Evolutionary conservation across 2,113 vertebrate species (phyloP).

Genomic region (Anser brachyrhynchus): DNA sequence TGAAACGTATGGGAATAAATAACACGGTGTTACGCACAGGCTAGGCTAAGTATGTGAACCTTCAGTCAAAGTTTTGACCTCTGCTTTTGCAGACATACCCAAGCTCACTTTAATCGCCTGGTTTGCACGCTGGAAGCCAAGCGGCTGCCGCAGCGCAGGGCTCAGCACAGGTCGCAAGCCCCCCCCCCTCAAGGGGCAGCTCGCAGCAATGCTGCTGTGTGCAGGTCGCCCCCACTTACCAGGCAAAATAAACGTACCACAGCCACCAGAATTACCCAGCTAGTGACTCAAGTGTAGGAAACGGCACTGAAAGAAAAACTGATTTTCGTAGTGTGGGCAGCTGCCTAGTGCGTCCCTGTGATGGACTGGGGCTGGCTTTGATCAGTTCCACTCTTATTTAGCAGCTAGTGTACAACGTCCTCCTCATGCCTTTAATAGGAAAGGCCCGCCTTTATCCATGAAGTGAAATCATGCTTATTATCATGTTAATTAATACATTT

Average conservation of each 20-base stretch:
- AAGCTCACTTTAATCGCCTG: background rate
- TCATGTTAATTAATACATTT: conserved; percentile 64
- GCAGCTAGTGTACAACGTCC: conserved; percentile 1
- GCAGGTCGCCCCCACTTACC: rapidly evolving
- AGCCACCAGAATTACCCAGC: background rate
- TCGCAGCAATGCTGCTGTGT: background rate
- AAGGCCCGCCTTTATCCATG: conserved; percentile 17
- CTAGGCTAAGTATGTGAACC: conserved; percentile 48
- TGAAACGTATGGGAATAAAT: conserved; percentile 58
- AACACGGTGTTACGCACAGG: conserved; percentile 51
- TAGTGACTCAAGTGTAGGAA: background rate
- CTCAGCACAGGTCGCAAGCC: background rate
- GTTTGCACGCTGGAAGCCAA: background rate
- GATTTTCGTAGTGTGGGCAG: background rate
- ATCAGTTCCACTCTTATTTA: background rate
- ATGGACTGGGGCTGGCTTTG: conserved; percentile 16
- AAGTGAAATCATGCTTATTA: conserved; percentile 35
- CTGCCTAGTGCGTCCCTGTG: rapidly evolving
- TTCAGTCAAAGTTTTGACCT: conserved; percentile 58
- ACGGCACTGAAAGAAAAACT: background rate
- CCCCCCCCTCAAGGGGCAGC: background rate
- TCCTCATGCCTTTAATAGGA: conserved; percentile 8
- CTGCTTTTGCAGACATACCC: conserved; percentile 1
- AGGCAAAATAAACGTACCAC: background rate
- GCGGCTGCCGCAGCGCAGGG: background rate